Evolutionary conservation across 1,140 invertebrate species (phyloP).

Genomic region (Plutomurus gul): DNA sequence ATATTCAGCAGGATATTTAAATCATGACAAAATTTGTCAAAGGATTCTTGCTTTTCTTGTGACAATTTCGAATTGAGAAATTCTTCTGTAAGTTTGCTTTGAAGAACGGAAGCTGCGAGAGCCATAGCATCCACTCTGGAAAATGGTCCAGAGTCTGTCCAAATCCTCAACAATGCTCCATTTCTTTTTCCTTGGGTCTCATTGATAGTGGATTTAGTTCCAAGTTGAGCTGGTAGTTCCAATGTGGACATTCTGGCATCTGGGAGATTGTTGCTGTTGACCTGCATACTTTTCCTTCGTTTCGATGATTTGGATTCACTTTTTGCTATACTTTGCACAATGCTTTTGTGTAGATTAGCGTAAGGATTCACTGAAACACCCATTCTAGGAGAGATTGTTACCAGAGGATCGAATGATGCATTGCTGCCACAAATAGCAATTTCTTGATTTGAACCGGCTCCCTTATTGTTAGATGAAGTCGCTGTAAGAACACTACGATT

Average conservation of each 20-base stretch:
- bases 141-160: constrained; percentile 34
- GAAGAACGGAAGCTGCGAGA: constrained; percentile 25
- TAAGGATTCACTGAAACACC: background rate
- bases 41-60: background rate
- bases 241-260: background rate
- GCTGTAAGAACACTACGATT: too few species aligned
- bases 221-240: background rate
- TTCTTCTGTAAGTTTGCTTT: constrained; percentile 19
- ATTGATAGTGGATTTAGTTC: background rate
- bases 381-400: background rate
- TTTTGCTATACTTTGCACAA: background rate
- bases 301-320: background rate
- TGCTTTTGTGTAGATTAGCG: background rate
- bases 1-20: background rate
- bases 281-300: background rate
- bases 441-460: background rate
- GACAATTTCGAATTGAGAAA: background rate
- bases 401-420: background rate
- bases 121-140: constrained; percentile 35
- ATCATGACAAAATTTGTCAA: constrained; percentile 30
- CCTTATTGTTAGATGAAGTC: too few species aligned
- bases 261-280: background rate
- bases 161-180: constrained; percentile 20
- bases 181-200: constrained; percentile 1
- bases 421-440: background rate